Evolutionary conservation across 2,888 invertebrate species (phyloP).

Genomic region (Nineta flava): DNA sequence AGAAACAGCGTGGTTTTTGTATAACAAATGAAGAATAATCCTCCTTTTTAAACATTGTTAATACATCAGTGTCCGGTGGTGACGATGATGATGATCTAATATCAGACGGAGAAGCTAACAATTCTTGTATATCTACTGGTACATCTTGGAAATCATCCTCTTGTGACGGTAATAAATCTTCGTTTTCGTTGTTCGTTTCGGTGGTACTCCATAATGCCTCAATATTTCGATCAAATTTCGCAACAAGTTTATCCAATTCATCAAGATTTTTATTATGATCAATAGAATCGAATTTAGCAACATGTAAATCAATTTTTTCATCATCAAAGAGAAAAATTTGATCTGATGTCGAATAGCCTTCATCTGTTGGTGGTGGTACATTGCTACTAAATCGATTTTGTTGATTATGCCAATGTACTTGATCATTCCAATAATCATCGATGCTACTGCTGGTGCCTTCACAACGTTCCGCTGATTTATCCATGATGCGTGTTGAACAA

Average conservation of each 20-base stretch:
- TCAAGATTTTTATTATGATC: conserved; percentile 18
- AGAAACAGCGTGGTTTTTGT: conserved; percentile 15
- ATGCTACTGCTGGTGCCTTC: background rate
- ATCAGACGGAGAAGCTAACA: conserved; percentile 40
- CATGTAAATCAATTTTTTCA: too few relatives aligned
- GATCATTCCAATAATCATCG: conserved; percentile 5
- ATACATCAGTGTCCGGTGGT: too few relatives aligned
- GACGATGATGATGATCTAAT: too few relatives aligned
- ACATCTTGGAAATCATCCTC: conserved; percentile 41
- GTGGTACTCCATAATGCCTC: conserved; percentile 46
- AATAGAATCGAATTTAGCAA: conserved; percentile 18
- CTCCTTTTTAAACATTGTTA: background rate
- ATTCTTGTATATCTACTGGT: conserved; percentile 41
- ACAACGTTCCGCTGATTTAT: conserved; percentile 3
- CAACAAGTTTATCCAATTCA: conserved; percentile 32
- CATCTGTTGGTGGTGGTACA: conserved; percentile 32
- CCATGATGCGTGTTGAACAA: conserved; percentile 2
- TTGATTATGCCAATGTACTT: conserved; percentile 5
- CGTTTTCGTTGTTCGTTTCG: conserved; percentile 14
- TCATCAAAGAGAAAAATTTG: conserved; percentile 20
- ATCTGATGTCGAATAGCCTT: conserved; percentile 36
- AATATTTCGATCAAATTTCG: conserved; percentile 50
- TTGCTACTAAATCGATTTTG: background rate
- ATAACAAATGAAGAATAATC: background rate
- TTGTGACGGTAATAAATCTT: conserved; percentile 13